Conservation (phyloP, 2,113 vertebrate species). For the Phodopus roborovskii region DNA sequence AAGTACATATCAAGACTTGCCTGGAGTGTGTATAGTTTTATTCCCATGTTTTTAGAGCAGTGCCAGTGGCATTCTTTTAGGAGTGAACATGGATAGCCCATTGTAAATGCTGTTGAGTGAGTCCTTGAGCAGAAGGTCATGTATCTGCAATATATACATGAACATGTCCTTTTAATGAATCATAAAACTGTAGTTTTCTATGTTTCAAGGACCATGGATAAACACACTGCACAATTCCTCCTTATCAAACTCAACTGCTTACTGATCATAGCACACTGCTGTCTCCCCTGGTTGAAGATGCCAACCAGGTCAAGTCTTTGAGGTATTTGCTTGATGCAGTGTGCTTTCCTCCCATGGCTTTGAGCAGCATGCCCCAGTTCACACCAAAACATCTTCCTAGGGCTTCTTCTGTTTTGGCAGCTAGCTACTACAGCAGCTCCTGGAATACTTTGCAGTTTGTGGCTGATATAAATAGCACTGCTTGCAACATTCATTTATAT, state of each 20-base stretch:
- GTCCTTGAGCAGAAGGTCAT: not conserved
- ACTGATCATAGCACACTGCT: not conserved
- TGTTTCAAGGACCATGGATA: not conserved
- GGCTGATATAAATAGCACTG: not conserved
- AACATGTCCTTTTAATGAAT: constrained; percentile 39
- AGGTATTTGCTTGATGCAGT: not conserved
- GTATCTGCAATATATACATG: not conserved
- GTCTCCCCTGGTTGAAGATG: not conserved
- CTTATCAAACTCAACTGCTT: not conserved
- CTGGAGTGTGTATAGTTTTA: constrained; percentile 31
- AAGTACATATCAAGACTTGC: not conserved
- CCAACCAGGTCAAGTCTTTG: not conserved
- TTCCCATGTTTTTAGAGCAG: constrained; percentile 3
- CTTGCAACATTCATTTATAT: not conserved
- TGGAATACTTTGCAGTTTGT: not conserved
- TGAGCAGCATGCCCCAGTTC: not conserved
- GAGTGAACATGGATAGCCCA: not conserved
- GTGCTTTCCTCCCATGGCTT: not conserved
- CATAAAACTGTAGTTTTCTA: not conserved
- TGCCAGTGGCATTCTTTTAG: constrained; percentile 23
- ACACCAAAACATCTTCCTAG: not conserved
- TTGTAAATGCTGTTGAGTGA: constrained; percentile 19
- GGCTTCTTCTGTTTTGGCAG: not conserved
- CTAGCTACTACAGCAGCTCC: not conserved
- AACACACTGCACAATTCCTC: not conserved